Evolutionary conservation across 2,113 vertebrate species (phyloP).

Genomic region (Gymnogyps californianus): DNA sequence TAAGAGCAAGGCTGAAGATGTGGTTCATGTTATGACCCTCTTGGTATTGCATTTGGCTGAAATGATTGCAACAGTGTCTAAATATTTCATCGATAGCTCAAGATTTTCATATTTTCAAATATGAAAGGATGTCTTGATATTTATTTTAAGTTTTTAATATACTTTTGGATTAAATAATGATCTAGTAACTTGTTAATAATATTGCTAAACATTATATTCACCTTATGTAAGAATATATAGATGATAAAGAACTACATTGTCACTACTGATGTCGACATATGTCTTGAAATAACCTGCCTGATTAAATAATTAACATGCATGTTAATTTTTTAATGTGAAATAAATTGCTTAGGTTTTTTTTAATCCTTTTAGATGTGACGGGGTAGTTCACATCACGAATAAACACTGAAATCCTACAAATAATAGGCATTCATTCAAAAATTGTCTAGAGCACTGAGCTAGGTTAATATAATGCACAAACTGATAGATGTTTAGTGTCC

Average conservation of each 20-base stretch:
- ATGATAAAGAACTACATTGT: not conserved
- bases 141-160: not conserved
- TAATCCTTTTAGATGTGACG: not conserved
- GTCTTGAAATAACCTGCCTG: not conserved
- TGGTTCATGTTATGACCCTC: not conserved
- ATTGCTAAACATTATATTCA: not conserved
- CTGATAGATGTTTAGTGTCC: not conserved
- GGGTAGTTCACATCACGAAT: not conserved
- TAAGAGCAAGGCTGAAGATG: not conserved
- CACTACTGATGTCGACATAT: not conserved
- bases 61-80: not conserved
- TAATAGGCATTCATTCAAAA: not conserved
- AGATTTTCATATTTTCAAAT: not conserved
- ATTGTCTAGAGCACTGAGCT: not conserved
- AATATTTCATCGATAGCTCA: not conserved
- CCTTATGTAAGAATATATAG: not conserved
- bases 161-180: not conserved
- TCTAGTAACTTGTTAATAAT: not conserved
- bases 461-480: not conserved
- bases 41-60: not conserved
- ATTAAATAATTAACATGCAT: not conserved
- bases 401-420: not conserved
- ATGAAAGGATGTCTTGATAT: not conserved
- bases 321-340: not conserved
- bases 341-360: not conserved